Evolutionary conservation across 2,797 vertebrate species (phyloP), one percentile per base, ranked within the genome.

Genomic region (Lemur catta): DNA sequence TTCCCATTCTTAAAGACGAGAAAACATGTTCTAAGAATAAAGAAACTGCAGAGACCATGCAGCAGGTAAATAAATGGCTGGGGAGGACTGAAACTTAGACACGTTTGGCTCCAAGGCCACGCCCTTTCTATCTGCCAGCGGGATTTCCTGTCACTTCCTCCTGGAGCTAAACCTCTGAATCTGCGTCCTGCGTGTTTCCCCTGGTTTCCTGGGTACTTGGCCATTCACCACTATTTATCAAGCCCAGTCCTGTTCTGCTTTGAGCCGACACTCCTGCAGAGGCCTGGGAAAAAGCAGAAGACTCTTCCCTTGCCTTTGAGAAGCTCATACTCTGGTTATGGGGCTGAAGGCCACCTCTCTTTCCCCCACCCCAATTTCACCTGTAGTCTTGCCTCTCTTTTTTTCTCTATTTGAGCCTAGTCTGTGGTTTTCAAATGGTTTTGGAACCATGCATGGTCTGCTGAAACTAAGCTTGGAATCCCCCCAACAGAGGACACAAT

Each of bases 341-440:
- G 89, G 13, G 7, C 41, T 79, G 50, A 33, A n/a, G 12, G 43
- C 41, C 87, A 4, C 26, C 75, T 86, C 71, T 59, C 41, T 57
- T 52, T 74, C 22, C 30, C 46, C 28, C 2, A 89, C 15, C 10
- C 61, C 61, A 8, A 6, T 71, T 72, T 90, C 84, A 93, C 35
- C 79, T 24, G 1, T 22, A 18, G 33, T 48, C 48, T 87, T 74
- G 15, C 30, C 15, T 20, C 6, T 18, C 24, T 87, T 72, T 46
- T 48, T 91, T n/a, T 6, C 1, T n/a, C 26, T 75, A 10, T 17
- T 63, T 11, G 38, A 84, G 30, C 57, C 93, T 74, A 91, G 35
- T n/a, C 59, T 88, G 0, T 11, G 28, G 13, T 55, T 96, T 93
- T 95, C 91, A 81, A 20, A 67, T 88, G 72, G 12, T 74, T 88